Conservation (phyloP, 2,888 invertebrate genomes). For the Callimorpha dominula region DNA sequence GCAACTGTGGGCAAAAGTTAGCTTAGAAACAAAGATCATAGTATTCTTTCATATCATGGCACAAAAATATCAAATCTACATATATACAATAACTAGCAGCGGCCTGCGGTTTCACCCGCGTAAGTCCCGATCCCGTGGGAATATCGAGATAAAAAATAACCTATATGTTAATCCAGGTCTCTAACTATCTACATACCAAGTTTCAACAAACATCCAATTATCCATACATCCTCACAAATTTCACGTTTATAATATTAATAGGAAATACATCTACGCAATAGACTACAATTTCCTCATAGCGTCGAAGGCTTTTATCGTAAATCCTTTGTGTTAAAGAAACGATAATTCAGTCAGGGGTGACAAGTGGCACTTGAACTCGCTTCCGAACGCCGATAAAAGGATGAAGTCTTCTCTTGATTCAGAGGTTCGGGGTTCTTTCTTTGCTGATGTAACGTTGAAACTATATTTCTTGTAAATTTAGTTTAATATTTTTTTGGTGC, state of each 20-base stretch:
- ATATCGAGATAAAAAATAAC: no score
- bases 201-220: no score
- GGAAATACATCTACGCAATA: not conserved
- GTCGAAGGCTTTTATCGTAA: conserved; percentile 19
- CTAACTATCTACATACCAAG: no score
- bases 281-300: conserved; percentile 12
- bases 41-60: not conserved
- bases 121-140: no score
- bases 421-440: not conserved
- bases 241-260: no score
- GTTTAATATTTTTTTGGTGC: not conserved
- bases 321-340: conserved; percentile 23
- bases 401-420: conserved; percentile 4
- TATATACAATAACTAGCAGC: no score
- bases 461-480: not conserved
- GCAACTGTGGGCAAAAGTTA: not conserved
- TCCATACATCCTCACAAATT: no score
- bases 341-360: conserved; percentile 18
- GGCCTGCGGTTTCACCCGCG: no score
- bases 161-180: no score
- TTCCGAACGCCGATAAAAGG: conserved; percentile 12
- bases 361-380: conserved; percentile 16
- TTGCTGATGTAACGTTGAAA: not conserved
- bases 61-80: not conserved
- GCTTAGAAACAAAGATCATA: not conserved